These are phyloP conservation scores for Drosophila dunni DNA, from an alignment of 1,140 invertebrate genomes.

Conservation along the genomic window DNA sequence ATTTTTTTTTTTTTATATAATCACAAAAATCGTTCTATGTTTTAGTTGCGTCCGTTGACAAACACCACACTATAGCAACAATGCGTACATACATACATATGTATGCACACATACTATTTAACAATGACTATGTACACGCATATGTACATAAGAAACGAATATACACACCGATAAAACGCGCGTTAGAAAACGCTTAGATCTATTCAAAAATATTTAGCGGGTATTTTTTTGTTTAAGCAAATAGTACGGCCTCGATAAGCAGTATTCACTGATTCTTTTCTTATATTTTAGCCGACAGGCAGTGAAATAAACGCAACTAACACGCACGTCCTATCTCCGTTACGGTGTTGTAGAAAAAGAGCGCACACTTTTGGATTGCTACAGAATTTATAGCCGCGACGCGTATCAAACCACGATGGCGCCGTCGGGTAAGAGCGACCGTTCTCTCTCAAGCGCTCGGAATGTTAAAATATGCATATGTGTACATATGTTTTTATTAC, in stretches of 20 bases:
- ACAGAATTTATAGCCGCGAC: slow-evolving; percentile 57
- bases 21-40: slow-evolving; percentile 35
- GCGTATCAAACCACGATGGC: slow-evolving; percentile 16
- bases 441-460: slow-evolving; percentile 9
- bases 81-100: neutral
- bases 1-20: slow-evolving; percentile 67
- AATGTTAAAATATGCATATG: neutral
- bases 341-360: slow-evolving; percentile 73
- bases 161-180: slow-evolving; percentile 30
- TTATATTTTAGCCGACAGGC: slow-evolving; percentile 62
- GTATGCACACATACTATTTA: neutral
- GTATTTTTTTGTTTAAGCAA: slow-evolving; percentile 12
- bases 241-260: neutral
- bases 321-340: slow-evolving; percentile 66
- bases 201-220: slow-evolving; percentile 20
- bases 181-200: slow-evolving; percentile 1
- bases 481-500: neutral
- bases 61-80: slow-evolving; percentile 14
- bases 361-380: slow-evolving; percentile 45
- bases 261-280: slow-evolving; percentile 23
- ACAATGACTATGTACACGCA: neutral
- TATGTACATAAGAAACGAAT: slow-evolving; percentile 11
- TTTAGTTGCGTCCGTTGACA: slow-evolving; percentile 42
- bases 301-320: slow-evolving; percentile 52
- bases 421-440: slow-evolving; percentile 5